A percentile compares a stretch with the other conserved stretches of the same genome.
Evolutionary conservation across 2,113 vertebrate species (phyloP).

Genomic region (Cyanoliseus patagonus): DNA sequence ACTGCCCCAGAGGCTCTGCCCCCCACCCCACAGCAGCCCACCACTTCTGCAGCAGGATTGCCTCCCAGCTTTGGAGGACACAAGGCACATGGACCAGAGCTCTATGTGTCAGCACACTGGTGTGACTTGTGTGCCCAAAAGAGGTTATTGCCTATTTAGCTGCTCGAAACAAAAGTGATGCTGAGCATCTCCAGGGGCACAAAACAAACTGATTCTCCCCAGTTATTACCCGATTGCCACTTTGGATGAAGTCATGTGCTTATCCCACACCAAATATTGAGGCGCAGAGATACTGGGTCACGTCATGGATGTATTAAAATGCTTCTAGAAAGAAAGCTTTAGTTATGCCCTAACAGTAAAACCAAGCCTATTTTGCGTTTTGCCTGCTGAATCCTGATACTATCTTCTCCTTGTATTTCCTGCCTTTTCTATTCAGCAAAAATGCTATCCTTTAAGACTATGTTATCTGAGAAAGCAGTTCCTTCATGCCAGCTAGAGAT

Average conservation of each 20-base stretch:
- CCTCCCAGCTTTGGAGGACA: neutral
- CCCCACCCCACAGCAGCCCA: accelerated
- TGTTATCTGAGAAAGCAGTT: neutral
- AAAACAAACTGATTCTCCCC: neutral
- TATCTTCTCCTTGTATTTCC: neutral
- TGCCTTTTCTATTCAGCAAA: neutral
- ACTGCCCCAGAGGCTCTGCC: accelerated
- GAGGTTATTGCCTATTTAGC: neutral
- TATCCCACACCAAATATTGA: neutral
- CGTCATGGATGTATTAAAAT: neutral
- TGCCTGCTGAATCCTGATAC: neutral
- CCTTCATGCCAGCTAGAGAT: neutral
- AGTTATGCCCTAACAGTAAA: neutral
- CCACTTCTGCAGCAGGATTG: accelerated
- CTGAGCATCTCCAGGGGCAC: neutral
- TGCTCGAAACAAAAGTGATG: neutral
- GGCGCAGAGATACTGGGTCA: neutral
- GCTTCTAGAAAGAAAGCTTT: neutral
- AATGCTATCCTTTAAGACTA: neutral
- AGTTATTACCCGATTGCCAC: neutral
- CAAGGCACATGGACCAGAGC: accelerated
- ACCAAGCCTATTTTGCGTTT: neutral
- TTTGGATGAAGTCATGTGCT: neutral
- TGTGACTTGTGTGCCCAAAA: neutral
- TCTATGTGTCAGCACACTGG: neutral